Percentiles rank a stretch among this genome's conserved stretches.
Evolutionary conservation across 2,888 invertebrate genomes (phyloP).

Genomic region (Ophraella communa): DNA sequence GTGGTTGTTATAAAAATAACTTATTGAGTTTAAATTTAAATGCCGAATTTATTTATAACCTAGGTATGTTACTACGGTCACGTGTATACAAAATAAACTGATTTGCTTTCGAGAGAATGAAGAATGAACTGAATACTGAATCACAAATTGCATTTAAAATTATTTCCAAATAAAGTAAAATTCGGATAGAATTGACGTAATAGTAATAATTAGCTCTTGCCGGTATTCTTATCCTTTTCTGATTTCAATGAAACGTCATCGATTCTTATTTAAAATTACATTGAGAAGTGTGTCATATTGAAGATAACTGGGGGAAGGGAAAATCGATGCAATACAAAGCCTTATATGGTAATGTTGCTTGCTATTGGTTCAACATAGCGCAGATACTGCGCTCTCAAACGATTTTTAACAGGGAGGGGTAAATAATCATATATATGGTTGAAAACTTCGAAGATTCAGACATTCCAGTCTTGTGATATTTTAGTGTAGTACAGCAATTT

Average conservation of each 20-base stretch:
- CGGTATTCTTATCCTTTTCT: conserved; percentile 31
- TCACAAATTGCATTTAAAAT: neutral
- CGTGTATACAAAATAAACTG: conserved; percentile 16
- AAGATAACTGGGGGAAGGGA: conserved; percentile 48
- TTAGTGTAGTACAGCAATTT: conserved; percentile 47
- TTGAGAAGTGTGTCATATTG: conserved; percentile 48
- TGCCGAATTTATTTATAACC: conserved; percentile 26
- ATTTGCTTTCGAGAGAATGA: too few relatives aligned
- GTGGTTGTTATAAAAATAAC: conserved; percentile 45
- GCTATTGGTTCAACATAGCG: conserved; percentile 65
- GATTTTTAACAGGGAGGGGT: conserved; percentile 63
- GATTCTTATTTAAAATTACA: conserved; percentile 42
- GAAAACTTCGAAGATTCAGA: conserved; percentile 49
- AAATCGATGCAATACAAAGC: conserved; percentile 71
- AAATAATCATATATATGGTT: conserved; percentile 63
- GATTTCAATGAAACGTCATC: conserved; percentile 35
- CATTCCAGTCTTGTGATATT: conserved; percentile 57
- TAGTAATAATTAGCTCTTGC: conserved; percentile 10
- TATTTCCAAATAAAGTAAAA: conserved; percentile 16
- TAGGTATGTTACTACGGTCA: conserved; percentile 25
- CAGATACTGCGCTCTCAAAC: conserved; percentile 53
- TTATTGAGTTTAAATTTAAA: conserved; percentile 10
- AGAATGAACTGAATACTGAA: conserved; percentile 7
- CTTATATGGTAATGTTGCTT: conserved; percentile 81
- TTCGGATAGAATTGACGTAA: conserved; percentile 1